Conservation (phyloP, 2,113 vertebrate genomes). For the Neolamprologus longior region DNA sequence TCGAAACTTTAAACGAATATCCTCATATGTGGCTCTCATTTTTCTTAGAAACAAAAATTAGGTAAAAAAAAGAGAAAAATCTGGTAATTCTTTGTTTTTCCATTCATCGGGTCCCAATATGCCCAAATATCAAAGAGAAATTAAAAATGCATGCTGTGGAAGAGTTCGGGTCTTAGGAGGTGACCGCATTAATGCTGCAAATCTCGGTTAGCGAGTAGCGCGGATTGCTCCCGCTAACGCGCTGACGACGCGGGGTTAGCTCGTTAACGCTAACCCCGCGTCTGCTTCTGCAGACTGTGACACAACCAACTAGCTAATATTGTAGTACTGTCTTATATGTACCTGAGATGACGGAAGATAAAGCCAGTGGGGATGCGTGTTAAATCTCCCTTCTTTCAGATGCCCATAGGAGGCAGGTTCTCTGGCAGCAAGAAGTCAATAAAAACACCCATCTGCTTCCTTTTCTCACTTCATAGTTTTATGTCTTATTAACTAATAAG, state of each 20-base stretch:
- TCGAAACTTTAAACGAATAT: rapidly evolving
- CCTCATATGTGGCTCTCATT: rapidly evolving
- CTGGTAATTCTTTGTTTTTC: background rate
- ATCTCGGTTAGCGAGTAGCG: rapidly evolving
- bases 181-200: no score
- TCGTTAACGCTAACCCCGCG: background rate
- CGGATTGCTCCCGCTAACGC: rapidly evolving
- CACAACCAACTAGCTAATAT: background rate
- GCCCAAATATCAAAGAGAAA: background rate
- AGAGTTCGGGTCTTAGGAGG: background rate
- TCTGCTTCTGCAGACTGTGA: background rate
- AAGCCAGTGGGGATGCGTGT: no score
- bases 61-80: rapidly evolving
- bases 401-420: background rate
- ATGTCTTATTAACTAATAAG: background rate
- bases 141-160: rapidly evolving
- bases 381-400: background rate
- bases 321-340: background rate
- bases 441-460: background rate
- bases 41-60: background rate
- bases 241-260: background rate
- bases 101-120: rapidly evolving
- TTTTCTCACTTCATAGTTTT: background rate
- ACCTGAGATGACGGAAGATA: background rate
- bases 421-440: background rate